Evolutionary conservation across 1,140 invertebrate species (phyloP).

Genomic region (Palaemon carinicauda): DNA sequence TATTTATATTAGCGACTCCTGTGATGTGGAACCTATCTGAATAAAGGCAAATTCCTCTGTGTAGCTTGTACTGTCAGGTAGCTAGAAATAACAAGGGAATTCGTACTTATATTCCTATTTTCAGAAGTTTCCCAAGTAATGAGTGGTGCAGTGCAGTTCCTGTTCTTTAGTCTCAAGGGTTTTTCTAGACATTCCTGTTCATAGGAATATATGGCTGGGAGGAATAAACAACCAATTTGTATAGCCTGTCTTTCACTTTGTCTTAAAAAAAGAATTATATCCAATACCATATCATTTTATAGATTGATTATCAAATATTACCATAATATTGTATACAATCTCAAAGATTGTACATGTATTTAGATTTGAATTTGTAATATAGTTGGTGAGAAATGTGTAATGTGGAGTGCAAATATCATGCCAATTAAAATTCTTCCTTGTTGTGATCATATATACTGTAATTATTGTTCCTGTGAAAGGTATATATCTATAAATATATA

Average conservation of each 20-base stretch:
- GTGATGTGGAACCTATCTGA: slow-evolving; percentile 13
- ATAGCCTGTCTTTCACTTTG: slow-evolving; percentile 52
- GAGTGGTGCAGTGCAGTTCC: slow-evolving; percentile 48
- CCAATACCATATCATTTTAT: slow-evolving; percentile 55
- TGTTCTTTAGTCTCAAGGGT: slow-evolving; percentile 27
- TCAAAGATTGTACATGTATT: background rate
- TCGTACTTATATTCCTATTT: slow-evolving; percentile 17
- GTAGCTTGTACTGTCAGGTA: slow-evolving; percentile 22
- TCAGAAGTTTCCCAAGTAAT: slow-evolving; percentile 36
- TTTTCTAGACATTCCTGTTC: slow-evolving; percentile 27
- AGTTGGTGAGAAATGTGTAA: background rate
- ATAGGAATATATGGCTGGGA: slow-evolving; percentile 16
- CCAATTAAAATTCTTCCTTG: too few relatives aligned
- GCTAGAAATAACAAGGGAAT: background rate
- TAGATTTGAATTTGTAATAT: background rate
- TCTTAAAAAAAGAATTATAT: slow-evolving; percentile 50
- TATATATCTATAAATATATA: too few relatives aligned
- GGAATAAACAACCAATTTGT: slow-evolving; percentile 39
- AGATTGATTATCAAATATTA: slow-evolving; percentile 20
- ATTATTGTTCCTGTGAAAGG: too few relatives aligned
- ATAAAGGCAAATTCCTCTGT: slow-evolving; percentile 6
- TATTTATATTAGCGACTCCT: background rate
- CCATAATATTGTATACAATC: too few relatives aligned
- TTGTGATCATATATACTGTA: too few relatives aligned
- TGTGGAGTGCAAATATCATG: too few relatives aligned